Evolutionary conservation across 2,797 vertebrate species (phyloP).

Genomic region (Phrynocephalus guinanensis): DNA sequence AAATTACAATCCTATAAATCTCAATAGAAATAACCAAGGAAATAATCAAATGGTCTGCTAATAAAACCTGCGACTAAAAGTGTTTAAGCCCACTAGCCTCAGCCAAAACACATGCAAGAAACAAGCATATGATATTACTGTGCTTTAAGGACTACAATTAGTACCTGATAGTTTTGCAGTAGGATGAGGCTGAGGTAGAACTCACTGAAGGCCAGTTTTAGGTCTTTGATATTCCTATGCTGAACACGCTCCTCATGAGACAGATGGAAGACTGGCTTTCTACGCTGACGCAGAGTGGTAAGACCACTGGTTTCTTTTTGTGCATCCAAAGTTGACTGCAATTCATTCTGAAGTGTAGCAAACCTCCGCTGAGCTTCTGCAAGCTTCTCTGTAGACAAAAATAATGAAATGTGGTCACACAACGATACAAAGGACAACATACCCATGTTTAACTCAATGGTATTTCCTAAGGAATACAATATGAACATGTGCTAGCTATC

Average conservation of each 20-base stretch:
- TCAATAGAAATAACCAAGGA: background rate
- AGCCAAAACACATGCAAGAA: background rate
- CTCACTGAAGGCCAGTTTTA: slow-evolving; percentile 98
- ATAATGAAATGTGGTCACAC: slow-evolving; percentile 2
- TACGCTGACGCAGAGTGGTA: slow-evolving; percentile 87
- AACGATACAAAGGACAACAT: background rate
- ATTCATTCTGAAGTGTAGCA: slow-evolving; percentile 94
- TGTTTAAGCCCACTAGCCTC: background rate
- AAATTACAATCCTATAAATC: background rate
- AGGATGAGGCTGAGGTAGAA: slow-evolving; percentile 97
- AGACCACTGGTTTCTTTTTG: slow-evolving; percentile 90
- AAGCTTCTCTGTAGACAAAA: slow-evolving; percentile 88
- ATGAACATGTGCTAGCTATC: fast-evolving
- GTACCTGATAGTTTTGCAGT: slow-evolving; percentile 94
- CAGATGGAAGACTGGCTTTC: slow-evolving; percentile 92
- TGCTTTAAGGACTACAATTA: background rate
- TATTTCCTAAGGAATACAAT: background rate
- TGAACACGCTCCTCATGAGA: slow-evolving; percentile 95
- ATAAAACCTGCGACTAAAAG: too few relatives aligned
- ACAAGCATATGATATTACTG: background rate
- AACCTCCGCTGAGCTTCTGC: slow-evolving; percentile 96
- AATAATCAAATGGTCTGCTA: too few relatives aligned
- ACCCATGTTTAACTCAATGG: background rate
- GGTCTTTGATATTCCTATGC: slow-evolving; percentile 94
- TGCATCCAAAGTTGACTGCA: slow-evolving; percentile 95